Conservation (phyloP, 2,888 invertebrate species). For the Halictus ligatus region DNA sequence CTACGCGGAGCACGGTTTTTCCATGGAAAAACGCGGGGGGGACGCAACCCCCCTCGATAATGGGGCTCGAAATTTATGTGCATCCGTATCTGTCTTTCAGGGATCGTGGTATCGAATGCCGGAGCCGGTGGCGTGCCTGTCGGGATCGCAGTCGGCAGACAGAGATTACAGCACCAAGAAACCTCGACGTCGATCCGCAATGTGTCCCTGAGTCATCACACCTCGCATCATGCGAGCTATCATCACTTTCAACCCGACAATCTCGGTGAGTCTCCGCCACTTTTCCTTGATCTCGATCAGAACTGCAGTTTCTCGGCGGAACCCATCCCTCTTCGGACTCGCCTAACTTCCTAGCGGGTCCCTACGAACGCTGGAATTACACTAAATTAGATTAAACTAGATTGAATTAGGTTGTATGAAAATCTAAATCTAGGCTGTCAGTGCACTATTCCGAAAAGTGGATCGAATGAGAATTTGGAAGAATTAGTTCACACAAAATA, state of each 20-base stretch:
- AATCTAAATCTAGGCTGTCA: no score
- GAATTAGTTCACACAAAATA: not conserved
- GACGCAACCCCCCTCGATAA: not conserved
- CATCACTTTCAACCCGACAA: constrained; percentile 82
- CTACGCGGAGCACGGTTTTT: not conserved
- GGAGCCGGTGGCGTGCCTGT: constrained; percentile 88
- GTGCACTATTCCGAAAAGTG: not conserved
- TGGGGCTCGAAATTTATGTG: constrained; percentile 32
- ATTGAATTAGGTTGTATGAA: no score
- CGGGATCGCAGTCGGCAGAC: constrained; percentile 93
- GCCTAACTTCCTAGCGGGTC: not conserved
- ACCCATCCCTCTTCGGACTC: not conserved
- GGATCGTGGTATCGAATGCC: constrained; percentile 80
- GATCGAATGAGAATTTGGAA: not conserved
- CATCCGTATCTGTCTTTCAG: constrained; percentile 66
- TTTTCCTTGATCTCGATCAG: not conserved
- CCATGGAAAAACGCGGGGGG: not conserved
- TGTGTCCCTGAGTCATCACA: constrained; percentile 82
- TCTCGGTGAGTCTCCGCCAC: constrained; percentile 75
- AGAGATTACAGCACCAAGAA: constrained; percentile 89
- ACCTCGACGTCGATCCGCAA: constrained; percentile 85
- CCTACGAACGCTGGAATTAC: not conserved
- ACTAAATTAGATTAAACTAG: not conserved
- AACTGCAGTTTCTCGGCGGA: not conserved
- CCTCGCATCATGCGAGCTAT: constrained; percentile 81